Percentiles rank a stretch among this genome's conserved stretches.
Conservation (phyloP, 1,140 invertebrate genomes). For the Tachypleus tridentatus region DNA sequence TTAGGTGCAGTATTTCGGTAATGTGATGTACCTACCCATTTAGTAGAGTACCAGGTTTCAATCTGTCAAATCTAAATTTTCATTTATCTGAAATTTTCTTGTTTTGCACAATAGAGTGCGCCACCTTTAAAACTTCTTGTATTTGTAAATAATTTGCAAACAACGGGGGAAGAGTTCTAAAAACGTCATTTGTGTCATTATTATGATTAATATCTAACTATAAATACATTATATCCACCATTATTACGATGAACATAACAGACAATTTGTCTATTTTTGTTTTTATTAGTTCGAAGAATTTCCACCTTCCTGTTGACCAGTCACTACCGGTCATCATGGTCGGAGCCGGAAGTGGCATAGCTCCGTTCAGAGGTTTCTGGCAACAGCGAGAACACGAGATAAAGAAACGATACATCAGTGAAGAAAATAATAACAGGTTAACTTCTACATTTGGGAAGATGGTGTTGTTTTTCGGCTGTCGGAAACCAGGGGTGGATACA, state of each 20-base stretch:
- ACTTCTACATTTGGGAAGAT: slow-evolving; percentile 26
- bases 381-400: slow-evolving; percentile 46
- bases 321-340: slow-evolving; percentile 77
- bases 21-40: no score
- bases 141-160: not conserved
- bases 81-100: no score
- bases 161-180: not conserved
- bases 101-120: no score
- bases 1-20: no score
- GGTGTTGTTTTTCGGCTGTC: slow-evolving; percentile 35
- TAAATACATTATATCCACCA: not conserved
- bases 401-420: not conserved
- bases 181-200: not conserved
- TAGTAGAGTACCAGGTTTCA: no score
- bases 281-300: not conserved
- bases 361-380: slow-evolving; percentile 81
- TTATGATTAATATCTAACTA: not conserved
- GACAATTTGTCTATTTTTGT: not conserved
- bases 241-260: not conserved
- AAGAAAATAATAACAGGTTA: no score
- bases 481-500: slow-evolving; percentile 30
- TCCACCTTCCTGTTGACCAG: not conserved
- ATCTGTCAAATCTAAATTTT: no score
- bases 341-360: slow-evolving; percentile 84
- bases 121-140: not conserved